These are phyloP conservation scores for Nezara viridula DNA, from an alignment of 2,888 invertebrate species.

Conservation along the genomic window DNA sequence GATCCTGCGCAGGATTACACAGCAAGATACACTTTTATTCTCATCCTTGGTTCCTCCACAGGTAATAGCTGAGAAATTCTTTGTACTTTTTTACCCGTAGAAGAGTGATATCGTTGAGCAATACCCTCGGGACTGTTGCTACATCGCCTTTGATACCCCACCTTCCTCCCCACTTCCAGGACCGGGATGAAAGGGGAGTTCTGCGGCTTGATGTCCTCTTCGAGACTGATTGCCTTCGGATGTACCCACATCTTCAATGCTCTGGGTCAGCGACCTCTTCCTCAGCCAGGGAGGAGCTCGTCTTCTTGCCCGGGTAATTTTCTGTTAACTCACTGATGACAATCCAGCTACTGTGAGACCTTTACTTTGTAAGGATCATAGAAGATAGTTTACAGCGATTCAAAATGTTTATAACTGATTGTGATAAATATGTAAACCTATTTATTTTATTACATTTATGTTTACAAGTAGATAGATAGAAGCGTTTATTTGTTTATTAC, in stretches of 20 bases:
- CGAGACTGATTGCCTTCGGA: background rate
- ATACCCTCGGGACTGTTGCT: background rate
- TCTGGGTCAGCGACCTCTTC: background rate
- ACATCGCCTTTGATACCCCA: background rate
- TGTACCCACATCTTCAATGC: background rate
- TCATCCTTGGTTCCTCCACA: background rate
- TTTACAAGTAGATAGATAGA: too few species aligned
- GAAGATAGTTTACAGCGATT: too few species aligned
- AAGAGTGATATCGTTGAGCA: background rate
- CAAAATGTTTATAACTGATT: too few species aligned
- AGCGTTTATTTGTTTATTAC: too few species aligned
- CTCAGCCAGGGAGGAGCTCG: background rate
- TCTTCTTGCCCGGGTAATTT: background rate
- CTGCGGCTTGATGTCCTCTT: slow-evolving; percentile 4
- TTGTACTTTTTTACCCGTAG: background rate
- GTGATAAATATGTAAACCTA: too few species aligned
- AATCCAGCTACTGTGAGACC: too few species aligned
- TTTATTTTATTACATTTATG: too few species aligned
- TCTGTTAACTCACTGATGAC: background rate
- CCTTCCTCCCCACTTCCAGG: background rate
- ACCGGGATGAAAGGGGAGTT: background rate
- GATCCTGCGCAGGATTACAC: too few species aligned
- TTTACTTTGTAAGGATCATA: too few species aligned
- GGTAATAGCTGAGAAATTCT: background rate
- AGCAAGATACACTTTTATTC: background rate